Evolutionary conservation across 2,113 vertebrate species (phyloP).

Genomic region (Brachypteracias leptosomus): DNA sequence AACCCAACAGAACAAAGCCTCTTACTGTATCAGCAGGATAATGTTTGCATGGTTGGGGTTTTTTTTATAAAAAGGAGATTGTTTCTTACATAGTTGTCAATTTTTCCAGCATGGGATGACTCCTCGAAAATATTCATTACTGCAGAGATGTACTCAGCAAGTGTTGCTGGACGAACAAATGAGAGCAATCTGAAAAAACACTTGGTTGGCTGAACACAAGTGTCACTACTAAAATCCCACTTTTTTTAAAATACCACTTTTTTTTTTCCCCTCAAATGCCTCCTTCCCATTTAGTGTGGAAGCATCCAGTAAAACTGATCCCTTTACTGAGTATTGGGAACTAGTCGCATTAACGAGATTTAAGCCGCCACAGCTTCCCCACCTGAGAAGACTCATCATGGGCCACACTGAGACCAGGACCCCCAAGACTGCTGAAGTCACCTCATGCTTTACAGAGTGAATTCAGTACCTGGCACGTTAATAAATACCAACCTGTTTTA

Average conservation of each 20-base stretch:
- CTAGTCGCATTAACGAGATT: not conserved
- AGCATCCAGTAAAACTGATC: not conserved
- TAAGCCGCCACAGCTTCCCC: not conserved
- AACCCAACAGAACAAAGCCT: not conserved
- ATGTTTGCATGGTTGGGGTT: fast-evolving
- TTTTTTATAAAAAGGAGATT: not conserved
- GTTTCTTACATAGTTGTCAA: not conserved
- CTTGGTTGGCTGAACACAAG: not conserved
- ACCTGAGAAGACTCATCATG: not conserved
- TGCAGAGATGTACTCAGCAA: not conserved
- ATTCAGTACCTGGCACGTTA: not conserved
- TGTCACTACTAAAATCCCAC: not conserved
- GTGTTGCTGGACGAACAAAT: not conserved
- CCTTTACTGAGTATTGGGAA: not conserved
- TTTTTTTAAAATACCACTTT: no score
- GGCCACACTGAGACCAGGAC: not conserved
- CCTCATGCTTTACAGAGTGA: not conserved
- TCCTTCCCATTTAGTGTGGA: not conserved
- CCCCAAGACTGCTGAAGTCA: not conserved
- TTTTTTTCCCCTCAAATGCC: not conserved
- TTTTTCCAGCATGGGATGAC: not conserved
- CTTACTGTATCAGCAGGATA: not conserved
- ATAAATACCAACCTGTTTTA: not conserved
- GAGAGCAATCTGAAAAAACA: not conserved
- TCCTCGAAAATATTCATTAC: not conserved